Conservation (phyloP, 2,113 vertebrate species). For the Alethe castanea region DNA sequence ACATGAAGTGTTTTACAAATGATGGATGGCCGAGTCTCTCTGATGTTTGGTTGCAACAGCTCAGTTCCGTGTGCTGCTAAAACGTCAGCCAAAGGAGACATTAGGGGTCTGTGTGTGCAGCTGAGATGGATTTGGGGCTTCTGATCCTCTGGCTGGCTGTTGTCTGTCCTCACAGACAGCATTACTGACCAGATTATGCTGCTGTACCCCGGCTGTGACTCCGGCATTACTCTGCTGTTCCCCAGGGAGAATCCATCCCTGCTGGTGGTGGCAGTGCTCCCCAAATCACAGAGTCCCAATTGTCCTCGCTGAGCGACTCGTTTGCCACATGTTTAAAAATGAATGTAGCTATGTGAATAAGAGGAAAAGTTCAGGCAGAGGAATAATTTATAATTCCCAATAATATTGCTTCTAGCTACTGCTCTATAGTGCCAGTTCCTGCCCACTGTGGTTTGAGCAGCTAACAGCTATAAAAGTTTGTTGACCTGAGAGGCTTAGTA, state of each 20-base stretch:
- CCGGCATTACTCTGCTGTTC: neutral
- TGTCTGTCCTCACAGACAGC: neutral
- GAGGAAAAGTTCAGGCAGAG: constrained; percentile 67
- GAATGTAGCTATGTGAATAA: constrained; percentile 63
- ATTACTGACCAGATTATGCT: neutral
- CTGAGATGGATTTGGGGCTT: neutral
- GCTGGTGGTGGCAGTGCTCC: neutral
- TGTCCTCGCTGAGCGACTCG: neutral
- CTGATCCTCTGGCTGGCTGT: neutral
- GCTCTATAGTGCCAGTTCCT: constrained; percentile 64
- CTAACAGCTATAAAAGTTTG: constrained; percentile 79
- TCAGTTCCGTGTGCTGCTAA: neutral
- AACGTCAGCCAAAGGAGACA: neutral
- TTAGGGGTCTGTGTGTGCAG: neutral
- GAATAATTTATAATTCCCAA: constrained; percentile 61
- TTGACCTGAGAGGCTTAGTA: constrained; percentile 79
- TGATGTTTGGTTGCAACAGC: constrained; percentile 33
- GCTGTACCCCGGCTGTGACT: neutral
- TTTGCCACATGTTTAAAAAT: constrained; percentile 58
- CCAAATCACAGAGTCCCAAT: constrained; percentile 41
- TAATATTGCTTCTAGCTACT: constrained; percentile 68
- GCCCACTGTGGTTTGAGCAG: constrained; percentile 72
- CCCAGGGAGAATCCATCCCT: neutral
- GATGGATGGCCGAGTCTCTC: constrained; percentile 15
- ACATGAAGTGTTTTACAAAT: neutral